Percentiles rank a stretch among this genome's conserved stretches.
Conservation (phyloP, 2,113 vertebrate species). For the Atractosteus spatula region DNA sequence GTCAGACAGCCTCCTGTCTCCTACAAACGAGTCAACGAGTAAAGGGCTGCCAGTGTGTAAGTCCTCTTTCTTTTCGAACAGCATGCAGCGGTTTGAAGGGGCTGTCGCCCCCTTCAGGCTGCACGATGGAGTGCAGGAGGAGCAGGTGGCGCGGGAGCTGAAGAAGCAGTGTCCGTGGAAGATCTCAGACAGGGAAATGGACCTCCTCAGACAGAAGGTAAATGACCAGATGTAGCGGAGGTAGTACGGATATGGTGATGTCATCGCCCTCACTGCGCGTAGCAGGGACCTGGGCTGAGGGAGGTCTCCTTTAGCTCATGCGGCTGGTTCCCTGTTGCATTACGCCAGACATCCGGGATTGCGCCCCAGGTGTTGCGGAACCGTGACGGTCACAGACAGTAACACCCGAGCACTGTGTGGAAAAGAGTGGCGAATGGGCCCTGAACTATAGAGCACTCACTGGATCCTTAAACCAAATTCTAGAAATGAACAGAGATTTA, state of each 20-base stretch:
- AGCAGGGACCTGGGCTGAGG: no score
- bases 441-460: no score
- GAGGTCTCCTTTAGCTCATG: no score
- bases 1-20: background rate
- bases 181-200: constrained; percentile 59
- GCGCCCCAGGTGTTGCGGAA: no score
- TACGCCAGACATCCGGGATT: no score
- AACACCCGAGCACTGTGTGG: no score
- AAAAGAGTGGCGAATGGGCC: no score
- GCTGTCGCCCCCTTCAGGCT: constrained; percentile 56
- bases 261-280: no score
- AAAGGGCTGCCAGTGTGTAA: background rate
- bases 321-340: no score
- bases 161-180: constrained; percentile 45
- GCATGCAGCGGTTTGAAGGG: constrained; percentile 60
- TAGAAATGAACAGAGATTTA: no score
- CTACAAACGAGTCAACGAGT: background rate
- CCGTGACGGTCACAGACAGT: no score
- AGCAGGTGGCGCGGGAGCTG: constrained; percentile 23
- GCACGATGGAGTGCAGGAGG: constrained; percentile 48
- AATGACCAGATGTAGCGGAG: constrained; percentile 13
- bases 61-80: constrained; percentile 23
- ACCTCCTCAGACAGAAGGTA: constrained; percentile 58
- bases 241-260: background rate
- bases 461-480: no score